Conservation (phyloP, 2,113 vertebrate genomes). For the Gobio gobio region DNA sequence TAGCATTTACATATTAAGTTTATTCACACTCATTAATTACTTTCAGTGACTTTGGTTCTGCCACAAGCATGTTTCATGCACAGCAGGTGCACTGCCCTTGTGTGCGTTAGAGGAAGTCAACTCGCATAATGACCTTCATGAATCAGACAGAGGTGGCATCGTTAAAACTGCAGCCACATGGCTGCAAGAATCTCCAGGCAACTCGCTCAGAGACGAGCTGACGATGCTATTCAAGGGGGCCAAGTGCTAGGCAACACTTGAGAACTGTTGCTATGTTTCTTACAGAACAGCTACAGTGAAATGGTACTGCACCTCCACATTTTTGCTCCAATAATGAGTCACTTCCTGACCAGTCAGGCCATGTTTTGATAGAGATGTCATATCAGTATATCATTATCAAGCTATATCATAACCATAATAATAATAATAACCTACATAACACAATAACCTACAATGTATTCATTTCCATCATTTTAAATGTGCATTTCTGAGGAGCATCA, state of each 20-base stretch:
- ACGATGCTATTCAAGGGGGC: not conserved
- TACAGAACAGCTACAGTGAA: constrained; percentile 15
- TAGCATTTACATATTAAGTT: constrained; percentile 37
- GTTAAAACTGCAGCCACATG: constrained; percentile 43
- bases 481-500: not conserved
- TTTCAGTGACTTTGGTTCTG: constrained; percentile 24
- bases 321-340: not conserved
- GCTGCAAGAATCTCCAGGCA: not conserved
- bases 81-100: constrained; percentile 56
- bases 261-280: constrained; percentile 31
- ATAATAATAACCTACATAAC: not conserved
- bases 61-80: constrained; percentile 32
- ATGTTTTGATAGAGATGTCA: not conserved
- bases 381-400: not conserved
- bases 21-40: constrained; percentile 36
- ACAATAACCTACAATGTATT: not conserved
- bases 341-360: not conserved
- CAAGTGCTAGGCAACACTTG: constrained; percentile 30
- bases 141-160: constrained; percentile 45
- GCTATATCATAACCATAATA: not conserved
- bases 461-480: not conserved
- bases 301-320: not conserved
- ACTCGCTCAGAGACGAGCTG: not conserved
- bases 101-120: constrained; percentile 40
- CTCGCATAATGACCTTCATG: constrained; percentile 44